Evolutionary conservation across 1,140 invertebrate species (phyloP).

Genomic region (Zophobas atratus): DNA sequence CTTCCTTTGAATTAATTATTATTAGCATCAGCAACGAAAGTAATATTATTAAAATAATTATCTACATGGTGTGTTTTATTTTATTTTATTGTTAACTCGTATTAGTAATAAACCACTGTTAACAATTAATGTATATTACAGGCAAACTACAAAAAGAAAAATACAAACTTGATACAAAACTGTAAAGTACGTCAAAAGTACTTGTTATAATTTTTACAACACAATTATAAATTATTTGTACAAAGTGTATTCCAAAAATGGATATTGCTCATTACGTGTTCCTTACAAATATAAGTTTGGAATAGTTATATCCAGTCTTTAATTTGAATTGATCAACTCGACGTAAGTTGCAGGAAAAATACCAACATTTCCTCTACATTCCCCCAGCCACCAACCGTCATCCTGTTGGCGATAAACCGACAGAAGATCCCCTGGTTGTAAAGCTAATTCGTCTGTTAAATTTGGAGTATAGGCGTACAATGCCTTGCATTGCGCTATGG

Average conservation of each 20-base stretch:
- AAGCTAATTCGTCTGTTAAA: slow-evolving; percentile 89
- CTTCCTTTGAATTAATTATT: no score
- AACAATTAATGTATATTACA: slow-evolving; percentile 17
- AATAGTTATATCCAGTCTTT: slow-evolving; percentile 29
- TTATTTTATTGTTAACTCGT: slow-evolving; percentile 15
- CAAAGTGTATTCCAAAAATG: slow-evolving; percentile 28
- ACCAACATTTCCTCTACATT: slow-evolving; percentile 86
- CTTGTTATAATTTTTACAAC: neutral
- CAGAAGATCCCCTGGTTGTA: slow-evolving; percentile 89
- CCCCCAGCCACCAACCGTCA: slow-evolving; percentile 97
- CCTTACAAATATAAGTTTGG: slow-evolving; percentile 6
- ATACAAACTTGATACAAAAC: slow-evolving; percentile 23
- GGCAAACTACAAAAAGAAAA: neutral
- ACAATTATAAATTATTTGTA: slow-evolving; percentile 30
- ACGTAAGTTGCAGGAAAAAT: slow-evolving; percentile 96
- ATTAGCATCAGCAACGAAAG: no score
- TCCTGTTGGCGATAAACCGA: slow-evolving; percentile 91
- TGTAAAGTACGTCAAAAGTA: slow-evolving; percentile 22
- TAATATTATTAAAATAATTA: neutral
- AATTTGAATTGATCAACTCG: slow-evolving; percentile 68
- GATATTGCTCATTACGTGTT: neutral
- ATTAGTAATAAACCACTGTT: slow-evolving; percentile 2
- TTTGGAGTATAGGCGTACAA: slow-evolving; percentile 92
- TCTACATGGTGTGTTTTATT: no score
- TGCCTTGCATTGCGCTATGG: slow-evolving; percentile 81